Percentiles rank a stretch among this genome's conserved stretches.
phyloP scores from a whole-genome alignment of 2,113 vertebrate species.

The Acanthisitta chloris region DNA sequence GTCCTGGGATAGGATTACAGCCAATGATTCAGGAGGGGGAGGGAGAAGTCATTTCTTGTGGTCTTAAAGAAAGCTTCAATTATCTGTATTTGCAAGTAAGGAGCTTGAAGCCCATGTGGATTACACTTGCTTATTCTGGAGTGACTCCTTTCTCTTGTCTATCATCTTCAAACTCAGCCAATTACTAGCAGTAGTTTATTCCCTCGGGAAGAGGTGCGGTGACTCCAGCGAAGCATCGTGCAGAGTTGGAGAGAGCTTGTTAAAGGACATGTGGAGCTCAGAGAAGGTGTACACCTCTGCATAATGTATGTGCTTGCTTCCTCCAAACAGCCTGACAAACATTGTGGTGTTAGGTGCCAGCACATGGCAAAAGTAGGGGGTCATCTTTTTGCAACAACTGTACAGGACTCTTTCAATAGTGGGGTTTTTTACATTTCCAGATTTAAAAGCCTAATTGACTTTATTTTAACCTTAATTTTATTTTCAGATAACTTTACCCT shows the following conservation, averaged over 20 bases:
- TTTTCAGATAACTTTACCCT: background rate
- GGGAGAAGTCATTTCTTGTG: background rate
- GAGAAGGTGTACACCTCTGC: background rate
- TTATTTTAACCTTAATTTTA: background rate
- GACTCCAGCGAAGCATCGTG: fast-evolving
- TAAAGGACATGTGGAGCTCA: background rate
- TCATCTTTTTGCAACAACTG: background rate
- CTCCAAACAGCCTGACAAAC: background rate
- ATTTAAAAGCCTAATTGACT: background rate
- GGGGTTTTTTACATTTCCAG: background rate
- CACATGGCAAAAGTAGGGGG: background rate
- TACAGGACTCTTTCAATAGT: background rate
- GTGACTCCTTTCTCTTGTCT: background rate
- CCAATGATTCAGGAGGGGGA: background rate
- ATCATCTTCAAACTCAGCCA: background rate
- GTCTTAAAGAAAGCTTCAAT: background rate
- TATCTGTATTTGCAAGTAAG: background rate
- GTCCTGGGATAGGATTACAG: background rate
- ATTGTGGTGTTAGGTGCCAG: background rate
- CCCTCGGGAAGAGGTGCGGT: background rate
- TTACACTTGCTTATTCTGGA: background rate
- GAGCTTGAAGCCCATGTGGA: background rate
- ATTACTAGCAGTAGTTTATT: background rate
- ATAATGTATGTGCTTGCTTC: background rate
- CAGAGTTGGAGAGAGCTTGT: background rate